Evolutionary conservation across 2,113 vertebrate species (phyloP).

Genomic region (Parus major): DNA sequence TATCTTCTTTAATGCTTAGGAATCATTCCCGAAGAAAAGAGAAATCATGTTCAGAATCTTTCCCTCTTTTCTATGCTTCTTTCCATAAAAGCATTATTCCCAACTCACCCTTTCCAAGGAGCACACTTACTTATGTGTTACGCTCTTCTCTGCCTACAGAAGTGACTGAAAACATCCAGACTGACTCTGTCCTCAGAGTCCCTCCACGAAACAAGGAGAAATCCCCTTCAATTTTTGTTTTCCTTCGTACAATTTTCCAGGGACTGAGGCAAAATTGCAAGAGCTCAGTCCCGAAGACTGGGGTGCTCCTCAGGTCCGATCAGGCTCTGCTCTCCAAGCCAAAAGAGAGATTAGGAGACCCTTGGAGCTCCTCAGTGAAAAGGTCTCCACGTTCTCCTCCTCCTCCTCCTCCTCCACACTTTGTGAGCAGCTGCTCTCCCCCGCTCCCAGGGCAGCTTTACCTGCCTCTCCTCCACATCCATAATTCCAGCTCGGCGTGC

Average conservation of each 20-base stretch:
- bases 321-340: not conserved
- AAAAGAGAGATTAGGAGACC: not conserved
- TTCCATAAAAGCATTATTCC: not conserved
- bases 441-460: not conserved
- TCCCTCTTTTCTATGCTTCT: not conserved
- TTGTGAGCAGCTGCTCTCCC: not conserved
- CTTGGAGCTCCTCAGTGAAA: not conserved
- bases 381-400: not conserved
- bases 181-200: not conserved
- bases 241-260: not conserved
- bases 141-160: not conserved
- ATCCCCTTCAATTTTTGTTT: not conserved
- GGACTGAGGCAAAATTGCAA: not conserved
- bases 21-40: not conserved
- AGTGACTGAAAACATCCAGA: not conserved
- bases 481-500: not conserved
- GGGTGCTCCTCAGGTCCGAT: rapidly evolving
- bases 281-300: rapidly evolving
- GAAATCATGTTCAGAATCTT: not conserved
- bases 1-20: not conserved
- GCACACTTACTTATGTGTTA: not conserved
- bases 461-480: slow-evolving; percentile 1
- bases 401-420: not conserved
- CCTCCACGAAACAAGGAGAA: not conserved
- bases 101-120: not conserved